Percentiles rank a stretch among this genome's conserved stretches.
These are phyloP conservation scores for Erpornis zantholeuca DNA, from an alignment of 2,113 vertebrate genomes.

Conservation along the genomic window DNA sequence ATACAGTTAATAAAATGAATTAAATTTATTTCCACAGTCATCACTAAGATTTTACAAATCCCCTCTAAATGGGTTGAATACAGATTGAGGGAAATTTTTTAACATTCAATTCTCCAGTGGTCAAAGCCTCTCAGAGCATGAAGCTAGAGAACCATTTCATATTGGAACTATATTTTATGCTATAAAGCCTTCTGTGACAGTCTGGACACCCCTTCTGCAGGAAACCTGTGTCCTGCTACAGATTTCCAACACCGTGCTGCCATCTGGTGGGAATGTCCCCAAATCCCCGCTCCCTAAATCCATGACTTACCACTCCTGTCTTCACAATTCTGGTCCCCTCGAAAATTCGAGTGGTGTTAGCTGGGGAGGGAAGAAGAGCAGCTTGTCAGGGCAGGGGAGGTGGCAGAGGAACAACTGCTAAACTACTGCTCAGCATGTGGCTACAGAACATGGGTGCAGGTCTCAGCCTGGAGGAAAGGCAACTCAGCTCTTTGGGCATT, in stretches of 20 bases:
- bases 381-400: background rate
- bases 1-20: background rate
- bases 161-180: background rate
- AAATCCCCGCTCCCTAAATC: background rate
- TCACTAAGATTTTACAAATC: background rate
- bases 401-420: background rate
- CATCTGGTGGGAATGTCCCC: constrained; percentile 62
- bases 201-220: background rate
- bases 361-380: constrained; percentile 72
- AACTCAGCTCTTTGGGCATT: background rate
- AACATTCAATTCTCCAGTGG: background rate
- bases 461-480: background rate
- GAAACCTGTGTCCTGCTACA: background rate
- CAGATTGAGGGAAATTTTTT: background rate
- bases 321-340: constrained; percentile 97
- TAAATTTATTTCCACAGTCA: background rate
- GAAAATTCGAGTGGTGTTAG: constrained; percentile 96
- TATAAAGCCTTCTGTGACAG: background rate
- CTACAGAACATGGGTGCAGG: rapidly evolving
- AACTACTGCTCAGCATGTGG: background rate
- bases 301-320: constrained; percentile 91
- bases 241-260: constrained; percentile 62
- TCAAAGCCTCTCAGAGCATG: background rate
- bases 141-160: background rate
- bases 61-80: background rate